These are phyloP conservation scores for Merodon equestris DNA, from an alignment of 2,888 invertebrate genomes.

Conservation along the genomic window DNA sequence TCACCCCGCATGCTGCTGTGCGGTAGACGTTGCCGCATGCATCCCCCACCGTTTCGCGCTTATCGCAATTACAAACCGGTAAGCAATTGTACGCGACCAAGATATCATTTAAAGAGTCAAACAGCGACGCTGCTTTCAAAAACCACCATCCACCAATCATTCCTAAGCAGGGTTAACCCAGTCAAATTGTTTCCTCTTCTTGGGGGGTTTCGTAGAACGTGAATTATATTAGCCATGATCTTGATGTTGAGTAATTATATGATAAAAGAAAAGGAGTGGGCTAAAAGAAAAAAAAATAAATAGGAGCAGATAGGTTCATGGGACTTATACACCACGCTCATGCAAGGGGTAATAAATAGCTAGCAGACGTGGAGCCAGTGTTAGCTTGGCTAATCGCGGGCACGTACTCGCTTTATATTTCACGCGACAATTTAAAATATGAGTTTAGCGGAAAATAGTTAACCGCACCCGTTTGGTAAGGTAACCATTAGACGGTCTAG, in stretches of 20 bases:
- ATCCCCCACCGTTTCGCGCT: slow-evolving; percentile 26
- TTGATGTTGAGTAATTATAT: slow-evolving; percentile 54
- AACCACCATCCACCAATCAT: slow-evolving; percentile 5
- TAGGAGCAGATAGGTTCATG: background rate
- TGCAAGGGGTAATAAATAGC: slow-evolving; percentile 26
- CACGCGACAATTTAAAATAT: slow-evolving; percentile 67
- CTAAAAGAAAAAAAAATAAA: background rate
- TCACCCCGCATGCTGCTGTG: slow-evolving; percentile 51
- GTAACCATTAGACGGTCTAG: background rate
- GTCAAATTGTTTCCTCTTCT: slow-evolving; percentile 40
- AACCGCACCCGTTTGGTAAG: slow-evolving; percentile 12
- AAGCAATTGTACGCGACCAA: slow-evolving; percentile 62
- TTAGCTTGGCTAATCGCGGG: slow-evolving; percentile 56
- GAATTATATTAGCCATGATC: slow-evolving; percentile 54
- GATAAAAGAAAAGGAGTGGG: slow-evolving; percentile 31
- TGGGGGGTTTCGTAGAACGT: slow-evolving; percentile 26
- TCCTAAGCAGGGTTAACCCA: slow-evolving; percentile 43
- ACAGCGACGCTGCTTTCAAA: slow-evolving; percentile 32
- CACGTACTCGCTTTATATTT: slow-evolving; percentile 64
- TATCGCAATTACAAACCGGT: slow-evolving; percentile 69
- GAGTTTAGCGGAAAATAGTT: slow-evolving; percentile 37
- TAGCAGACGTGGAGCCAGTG: slow-evolving; percentile 48
- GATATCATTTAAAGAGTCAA: slow-evolving; percentile 47
- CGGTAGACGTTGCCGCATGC: slow-evolving; percentile 19
- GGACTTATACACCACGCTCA: no score